Percentiles rank a stretch among this genome's conserved stretches.
Evolutionary conservation across 2,113 vertebrate species (phyloP).

Genomic region (Paedocypris sp.): DNA sequence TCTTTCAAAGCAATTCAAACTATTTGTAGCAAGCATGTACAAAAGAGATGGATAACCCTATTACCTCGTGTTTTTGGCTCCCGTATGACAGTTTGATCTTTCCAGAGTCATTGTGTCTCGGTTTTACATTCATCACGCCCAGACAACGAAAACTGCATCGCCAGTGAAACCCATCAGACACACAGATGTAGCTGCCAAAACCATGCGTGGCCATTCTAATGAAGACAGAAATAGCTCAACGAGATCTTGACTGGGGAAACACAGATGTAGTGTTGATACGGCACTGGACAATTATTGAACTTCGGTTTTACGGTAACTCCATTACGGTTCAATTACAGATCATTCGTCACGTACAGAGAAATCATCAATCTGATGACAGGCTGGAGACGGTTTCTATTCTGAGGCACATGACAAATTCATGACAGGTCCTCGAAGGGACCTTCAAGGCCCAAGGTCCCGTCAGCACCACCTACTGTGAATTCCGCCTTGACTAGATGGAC

Average conservation of each 20-base stretch:
- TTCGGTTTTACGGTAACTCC: too few relatives aligned
- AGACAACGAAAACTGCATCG: neutral
- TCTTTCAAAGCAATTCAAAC: too few relatives aligned
- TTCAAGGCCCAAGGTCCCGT: constrained; percentile 26
- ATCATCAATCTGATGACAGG: constrained; percentile 34
- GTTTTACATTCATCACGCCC: neutral
- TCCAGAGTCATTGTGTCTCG: neutral
- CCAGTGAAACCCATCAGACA: too few relatives aligned
- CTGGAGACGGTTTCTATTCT: constrained; percentile 12
- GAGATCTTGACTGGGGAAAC: too few relatives aligned
- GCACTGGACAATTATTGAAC: too few relatives aligned
- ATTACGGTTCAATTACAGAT: constrained; percentile 38
- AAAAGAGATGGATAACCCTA: constrained; percentile 1
- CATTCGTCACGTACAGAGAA: too few relatives aligned
- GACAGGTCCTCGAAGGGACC: neutral
- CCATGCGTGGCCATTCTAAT: neutral
- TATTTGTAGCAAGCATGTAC: neutral
- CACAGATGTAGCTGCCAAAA: neutral
- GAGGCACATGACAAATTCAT: constrained; percentile 39
- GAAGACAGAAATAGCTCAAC: too few relatives aligned
- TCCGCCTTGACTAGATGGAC: neutral
- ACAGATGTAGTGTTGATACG: too few relatives aligned
- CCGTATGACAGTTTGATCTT: neutral
- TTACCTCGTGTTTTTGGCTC: neutral
- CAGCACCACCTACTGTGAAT: constrained; percentile 23